Evolutionary conservation across 2,888 invertebrate species (phyloP).

Genomic region (Diaphora mendica): DNA sequence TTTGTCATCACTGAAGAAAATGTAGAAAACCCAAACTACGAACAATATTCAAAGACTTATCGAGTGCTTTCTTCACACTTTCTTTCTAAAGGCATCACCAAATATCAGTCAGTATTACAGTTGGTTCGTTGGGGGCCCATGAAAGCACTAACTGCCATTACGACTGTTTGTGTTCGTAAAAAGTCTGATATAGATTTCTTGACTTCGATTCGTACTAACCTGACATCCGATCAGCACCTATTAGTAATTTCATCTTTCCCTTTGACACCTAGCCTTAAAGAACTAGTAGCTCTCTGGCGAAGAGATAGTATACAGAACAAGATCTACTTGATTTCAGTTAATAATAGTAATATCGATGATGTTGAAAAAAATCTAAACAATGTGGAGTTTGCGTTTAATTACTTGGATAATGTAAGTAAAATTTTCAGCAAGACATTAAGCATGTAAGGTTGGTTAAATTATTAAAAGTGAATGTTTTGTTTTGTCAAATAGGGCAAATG

Average conservation of each 20-base stretch:
- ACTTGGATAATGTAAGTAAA: neutral
- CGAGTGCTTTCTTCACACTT: constrained; percentile 33
- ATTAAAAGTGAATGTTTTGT: neutral
- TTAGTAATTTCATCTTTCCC: constrained; percentile 49
- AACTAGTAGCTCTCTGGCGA: constrained; percentile 51
- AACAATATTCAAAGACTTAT: constrained; percentile 31
- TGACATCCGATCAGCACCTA: constrained; percentile 39
- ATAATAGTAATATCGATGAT: constrained; percentile 25
- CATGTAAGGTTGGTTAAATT: neutral
- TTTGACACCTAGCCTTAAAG: constrained; percentile 41
- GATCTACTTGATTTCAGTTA: constrained; percentile 43
- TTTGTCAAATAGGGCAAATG: constrained; percentile 43
- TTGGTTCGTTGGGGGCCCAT: constrained; percentile 42
- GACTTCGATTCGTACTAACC: constrained; percentile 30
- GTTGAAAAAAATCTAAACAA: constrained; percentile 33
- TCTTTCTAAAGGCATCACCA: neutral
- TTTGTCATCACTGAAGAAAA: constrained; percentile 44
- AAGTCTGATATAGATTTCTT: constrained; percentile 45
- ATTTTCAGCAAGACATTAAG: neutral
- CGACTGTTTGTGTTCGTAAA: constrained; percentile 41
- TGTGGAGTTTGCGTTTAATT: constrained; percentile 7
- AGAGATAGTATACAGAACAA: constrained; percentile 39
- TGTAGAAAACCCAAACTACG: neutral
- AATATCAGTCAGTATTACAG: constrained; percentile 33
- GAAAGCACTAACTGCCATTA: constrained; percentile 15